These are phyloP conservation scores for Hepsetus odoe DNA, from an alignment of 2,113 vertebrate genomes.

Conservation along the genomic window DNA sequence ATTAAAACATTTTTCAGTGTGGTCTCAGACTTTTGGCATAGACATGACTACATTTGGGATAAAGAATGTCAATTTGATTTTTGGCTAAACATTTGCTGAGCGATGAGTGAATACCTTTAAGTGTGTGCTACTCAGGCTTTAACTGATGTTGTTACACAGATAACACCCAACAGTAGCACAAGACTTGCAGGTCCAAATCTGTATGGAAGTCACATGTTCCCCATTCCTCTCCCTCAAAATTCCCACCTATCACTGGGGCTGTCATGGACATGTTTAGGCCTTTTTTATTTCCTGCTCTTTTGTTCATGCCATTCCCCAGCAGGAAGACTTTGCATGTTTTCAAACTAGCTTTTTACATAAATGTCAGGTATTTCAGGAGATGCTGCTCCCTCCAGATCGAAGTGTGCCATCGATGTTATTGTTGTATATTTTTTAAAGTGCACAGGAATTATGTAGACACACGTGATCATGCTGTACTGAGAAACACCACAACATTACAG, in stretches of 20 bases:
- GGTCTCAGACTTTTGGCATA: too few species aligned
- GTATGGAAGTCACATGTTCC: slow-evolving; percentile 7
- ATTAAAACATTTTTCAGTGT: too few species aligned
- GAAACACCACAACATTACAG: neutral
- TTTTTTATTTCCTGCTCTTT: slow-evolving; percentile 37
- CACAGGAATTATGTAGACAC: neutral
- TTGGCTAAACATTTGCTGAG: too few species aligned
- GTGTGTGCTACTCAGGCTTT: too few species aligned
- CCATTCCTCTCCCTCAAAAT: slow-evolving; percentile 22
- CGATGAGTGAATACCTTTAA: too few species aligned
- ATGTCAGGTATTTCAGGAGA: slow-evolving; percentile 20
- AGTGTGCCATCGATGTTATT: too few species aligned
- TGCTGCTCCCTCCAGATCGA: neutral
- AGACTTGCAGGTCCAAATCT: neutral
- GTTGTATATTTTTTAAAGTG: neutral
- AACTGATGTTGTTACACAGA: too few species aligned
- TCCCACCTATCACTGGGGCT: slow-evolving; percentile 14
- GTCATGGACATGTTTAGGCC: slow-evolving; percentile 11
- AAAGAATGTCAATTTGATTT: too few species aligned
- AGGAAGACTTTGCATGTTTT: slow-evolving; percentile 29
- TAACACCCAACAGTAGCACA: too few species aligned
- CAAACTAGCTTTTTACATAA: slow-evolving; percentile 27
- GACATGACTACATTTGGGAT: too few species aligned
- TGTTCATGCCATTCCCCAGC: neutral
- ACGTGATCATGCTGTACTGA: neutral